A percentile compares a stretch with the other conserved stretches of the same genome.
Conservation (phyloP, 1,140 invertebrate species). For the Formica selysi region DNA sequence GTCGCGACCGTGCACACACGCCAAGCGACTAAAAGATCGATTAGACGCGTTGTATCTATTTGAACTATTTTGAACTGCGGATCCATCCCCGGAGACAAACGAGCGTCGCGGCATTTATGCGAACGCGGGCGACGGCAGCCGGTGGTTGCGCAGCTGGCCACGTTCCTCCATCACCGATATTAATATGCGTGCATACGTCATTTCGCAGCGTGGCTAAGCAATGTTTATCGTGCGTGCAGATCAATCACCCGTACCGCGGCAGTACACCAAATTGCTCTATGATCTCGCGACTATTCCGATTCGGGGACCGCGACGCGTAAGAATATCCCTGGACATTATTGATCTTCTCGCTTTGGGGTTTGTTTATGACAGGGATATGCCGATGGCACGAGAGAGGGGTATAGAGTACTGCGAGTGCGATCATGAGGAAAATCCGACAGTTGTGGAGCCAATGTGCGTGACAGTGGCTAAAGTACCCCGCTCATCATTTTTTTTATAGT, state of each 20-base stretch:
- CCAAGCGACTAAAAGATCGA: slow-evolving; percentile 77
- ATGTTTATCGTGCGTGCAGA: slow-evolving; percentile 83
- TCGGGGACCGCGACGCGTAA: slow-evolving; percentile 40
- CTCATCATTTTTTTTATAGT: slow-evolving; percentile 52
- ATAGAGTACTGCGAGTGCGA: slow-evolving; percentile 33
- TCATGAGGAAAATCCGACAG: slow-evolving; percentile 64
- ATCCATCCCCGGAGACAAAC: slow-evolving; percentile 83
- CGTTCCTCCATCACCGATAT: slow-evolving; percentile 81
- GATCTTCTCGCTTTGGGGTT: slow-evolving; percentile 60
- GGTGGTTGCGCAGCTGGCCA: slow-evolving; percentile 81
- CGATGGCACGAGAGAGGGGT: slow-evolving; percentile 14
- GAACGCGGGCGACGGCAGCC: slow-evolving; percentile 58
- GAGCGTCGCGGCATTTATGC: slow-evolving; percentile 80
- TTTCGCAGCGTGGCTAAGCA: slow-evolving; percentile 78
- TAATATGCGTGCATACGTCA: slow-evolving; percentile 83
- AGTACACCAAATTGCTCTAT: slow-evolving; percentile 73
- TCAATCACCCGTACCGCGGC: slow-evolving; percentile 78
- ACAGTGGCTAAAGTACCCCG: slow-evolving; percentile 45
- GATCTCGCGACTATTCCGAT: slow-evolving; percentile 65
- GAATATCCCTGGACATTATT: slow-evolving; percentile 60
- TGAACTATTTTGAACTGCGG: slow-evolving; percentile 81
- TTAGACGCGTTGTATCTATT: slow-evolving; percentile 79
- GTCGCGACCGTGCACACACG: slow-evolving; percentile 59
- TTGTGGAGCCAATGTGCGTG: slow-evolving; percentile 58
- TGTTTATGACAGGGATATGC: slow-evolving; percentile 62